Base-by-base conservation (phyloP, 2,888 invertebrate species). In the Dolichopus griseipennis region DNA sequence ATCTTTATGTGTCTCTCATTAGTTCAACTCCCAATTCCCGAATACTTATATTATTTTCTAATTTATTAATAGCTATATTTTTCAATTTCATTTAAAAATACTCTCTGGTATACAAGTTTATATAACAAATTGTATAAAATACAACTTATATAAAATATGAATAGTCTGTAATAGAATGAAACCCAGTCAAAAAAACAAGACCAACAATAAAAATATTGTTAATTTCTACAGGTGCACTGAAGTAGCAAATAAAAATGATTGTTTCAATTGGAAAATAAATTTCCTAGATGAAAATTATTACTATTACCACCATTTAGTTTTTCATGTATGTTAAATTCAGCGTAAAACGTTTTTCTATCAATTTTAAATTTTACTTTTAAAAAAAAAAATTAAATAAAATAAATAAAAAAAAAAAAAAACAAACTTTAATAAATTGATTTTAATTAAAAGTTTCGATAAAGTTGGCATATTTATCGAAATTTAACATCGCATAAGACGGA, bases 391-490 rank as follows among this genome's bases (percentile, higher is more conserved):
- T 4, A 27, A 27, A 27, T 27, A 27, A 27, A 27, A 27, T 4
- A 4, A 27, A 27, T 4, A 27, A 27, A 27, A 27, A 27, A 27
- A 27, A 4, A 27, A 27, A 27, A 27, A 27, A 12, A 1, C 9
- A 52, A 52, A 52, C 52, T 52, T 52, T 52, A 52, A 52, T 52
- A 52, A 52, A 52, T 52, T 52, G 52, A 52, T 52, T 52, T 52
- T 52, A 52, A 52, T 52, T 52, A 52, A 52, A 52, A 52, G 52
- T 52, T 52, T n/a, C 52, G 52, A 52, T 52, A 52, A 52, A 52
- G 15, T 52, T 52, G 52, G 52, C 52, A 52, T 52, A 52, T 52
- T 52, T 52, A 52, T 52, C 52, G 52, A 52, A 52, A 52, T 15
- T 52, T n/a, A 52, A 52, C 52, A 52, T 52, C 52, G 18, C 18